These are phyloP conservation scores for Ginglymostoma cirratum DNA, from an alignment of 2,113 vertebrate genomes.

Conservation along the genomic window DNA sequence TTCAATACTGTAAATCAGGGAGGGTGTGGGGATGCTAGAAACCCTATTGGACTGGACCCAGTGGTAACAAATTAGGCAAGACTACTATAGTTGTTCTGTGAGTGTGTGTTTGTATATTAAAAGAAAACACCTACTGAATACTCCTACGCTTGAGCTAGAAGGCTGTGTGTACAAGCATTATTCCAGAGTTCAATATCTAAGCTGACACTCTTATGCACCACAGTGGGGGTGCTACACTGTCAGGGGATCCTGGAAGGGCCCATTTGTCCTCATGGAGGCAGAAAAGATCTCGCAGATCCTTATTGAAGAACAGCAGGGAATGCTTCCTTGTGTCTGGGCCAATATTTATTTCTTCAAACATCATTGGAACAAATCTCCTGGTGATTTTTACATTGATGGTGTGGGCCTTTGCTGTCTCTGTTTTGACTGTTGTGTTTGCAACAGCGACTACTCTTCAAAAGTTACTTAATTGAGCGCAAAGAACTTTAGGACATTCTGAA, in stretches of 20 bases:
- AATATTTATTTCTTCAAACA: no score
- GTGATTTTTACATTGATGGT: no score
- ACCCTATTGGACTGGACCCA: background rate
- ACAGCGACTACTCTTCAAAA: no score
- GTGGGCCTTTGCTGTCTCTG: no score
- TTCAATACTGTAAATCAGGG: background rate
- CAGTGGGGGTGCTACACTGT: background rate
- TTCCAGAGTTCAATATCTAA: background rate
- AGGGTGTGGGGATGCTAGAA: background rate
- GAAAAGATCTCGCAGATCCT: no score
- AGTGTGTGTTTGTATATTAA: background rate
- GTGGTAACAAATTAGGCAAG: background rate
- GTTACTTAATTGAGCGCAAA: no score
- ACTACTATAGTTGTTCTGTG: background rate
- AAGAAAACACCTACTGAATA: background rate
- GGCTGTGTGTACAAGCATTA: background rate
- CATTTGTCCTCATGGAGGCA: background rate
- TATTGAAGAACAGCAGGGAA: no score
- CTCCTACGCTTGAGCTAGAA: background rate
- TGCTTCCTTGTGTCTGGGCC: no score
- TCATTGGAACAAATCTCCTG: no score
- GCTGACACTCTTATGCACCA: background rate
- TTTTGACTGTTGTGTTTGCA: no score
- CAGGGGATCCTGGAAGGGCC: background rate
- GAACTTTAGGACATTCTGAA: background rate